Evolutionary conservation across 2,113 vertebrate species (phyloP).

Genomic region (Balaenoptera acutorostrata): DNA sequence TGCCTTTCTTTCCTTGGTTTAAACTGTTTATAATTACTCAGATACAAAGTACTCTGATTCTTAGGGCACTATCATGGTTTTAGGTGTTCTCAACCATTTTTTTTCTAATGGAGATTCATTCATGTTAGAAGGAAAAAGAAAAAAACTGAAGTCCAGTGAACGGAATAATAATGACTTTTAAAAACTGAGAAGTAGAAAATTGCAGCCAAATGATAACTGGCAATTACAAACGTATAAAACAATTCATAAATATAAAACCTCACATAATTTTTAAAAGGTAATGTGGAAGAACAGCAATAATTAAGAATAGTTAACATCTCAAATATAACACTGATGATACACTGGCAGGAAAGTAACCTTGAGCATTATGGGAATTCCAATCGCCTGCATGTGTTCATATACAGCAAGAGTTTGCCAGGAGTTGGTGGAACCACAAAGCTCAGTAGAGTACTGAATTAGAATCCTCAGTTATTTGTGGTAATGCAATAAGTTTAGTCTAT

Average conservation of each 20-base stretch:
- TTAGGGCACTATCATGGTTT: background rate
- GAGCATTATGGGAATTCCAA: background rate
- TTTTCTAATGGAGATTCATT: background rate
- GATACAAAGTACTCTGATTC: background rate
- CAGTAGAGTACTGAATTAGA: background rate
- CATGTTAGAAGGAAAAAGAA: background rate
- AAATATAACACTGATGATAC: background rate
- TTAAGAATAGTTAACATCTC: background rate
- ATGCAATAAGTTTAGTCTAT: background rate
- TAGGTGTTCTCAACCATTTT: background rate
- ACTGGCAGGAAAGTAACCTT: background rate
- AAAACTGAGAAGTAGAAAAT: background rate
- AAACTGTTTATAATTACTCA: background rate
- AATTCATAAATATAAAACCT: background rate
- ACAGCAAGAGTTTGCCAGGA: background rate
- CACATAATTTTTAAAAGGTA: background rate
- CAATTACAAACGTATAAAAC: background rate
- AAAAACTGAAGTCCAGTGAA: background rate
- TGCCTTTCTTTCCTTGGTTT: background rate
- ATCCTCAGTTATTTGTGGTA: constrained; percentile 11
- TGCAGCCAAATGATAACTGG: background rate
- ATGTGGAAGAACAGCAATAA: background rate
- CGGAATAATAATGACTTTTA: background rate
- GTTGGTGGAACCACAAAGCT: background rate
- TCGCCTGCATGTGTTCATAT: background rate